Percentiles rank a stretch among this genome's conserved stretches.
Evolutionary conservation across 2,888 invertebrate genomes (phyloP).

Genomic region (Limulus polyphemus): DNA sequence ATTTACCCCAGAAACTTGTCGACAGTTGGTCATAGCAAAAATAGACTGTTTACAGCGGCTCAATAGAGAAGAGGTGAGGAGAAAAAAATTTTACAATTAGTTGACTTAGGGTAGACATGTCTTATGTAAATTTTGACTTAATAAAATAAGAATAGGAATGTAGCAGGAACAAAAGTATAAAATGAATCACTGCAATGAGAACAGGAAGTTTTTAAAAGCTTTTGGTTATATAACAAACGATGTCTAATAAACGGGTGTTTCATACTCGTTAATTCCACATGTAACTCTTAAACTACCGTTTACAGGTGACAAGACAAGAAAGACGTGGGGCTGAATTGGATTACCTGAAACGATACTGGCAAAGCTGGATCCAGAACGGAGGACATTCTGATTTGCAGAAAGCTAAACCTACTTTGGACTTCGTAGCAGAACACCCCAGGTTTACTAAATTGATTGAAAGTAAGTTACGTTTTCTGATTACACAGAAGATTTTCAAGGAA

Average conservation of each 20-base stretch:
- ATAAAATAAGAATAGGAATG: too few species aligned
- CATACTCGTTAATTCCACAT: too few species aligned
- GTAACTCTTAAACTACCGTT: too few species aligned
- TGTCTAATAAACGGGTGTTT: too few species aligned
- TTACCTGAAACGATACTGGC: conserved; percentile 60
- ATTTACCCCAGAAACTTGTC: conserved; percentile 55
- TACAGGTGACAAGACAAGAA: conserved; percentile 41
- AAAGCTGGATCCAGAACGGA: conserved; percentile 36
- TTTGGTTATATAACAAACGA: too few species aligned
- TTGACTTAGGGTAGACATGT: too few species aligned
- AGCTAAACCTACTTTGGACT: conserved; percentile 36
- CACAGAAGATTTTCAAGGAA: too few species aligned
- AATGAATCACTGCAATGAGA: too few species aligned
- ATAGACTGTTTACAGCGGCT: conserved; percentile 41
- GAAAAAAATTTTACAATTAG: too few species aligned
- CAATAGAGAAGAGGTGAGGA: conserved; percentile 11
- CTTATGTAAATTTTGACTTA: too few species aligned
- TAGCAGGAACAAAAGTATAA: too few species aligned
- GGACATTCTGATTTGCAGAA: conserved; percentile 36
- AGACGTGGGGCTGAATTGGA: conserved; percentile 80
- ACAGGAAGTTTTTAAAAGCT: too few species aligned
- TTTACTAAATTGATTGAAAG: conserved; percentile 60
- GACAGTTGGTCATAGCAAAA: conserved; percentile 69
- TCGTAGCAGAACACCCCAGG: conserved; percentile 58
- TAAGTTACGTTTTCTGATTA: conserved; percentile 39